These are phyloP conservation scores for Lapara coniferarum DNA, from an alignment of 2,888 invertebrate species.

Conservation along the genomic window DNA sequence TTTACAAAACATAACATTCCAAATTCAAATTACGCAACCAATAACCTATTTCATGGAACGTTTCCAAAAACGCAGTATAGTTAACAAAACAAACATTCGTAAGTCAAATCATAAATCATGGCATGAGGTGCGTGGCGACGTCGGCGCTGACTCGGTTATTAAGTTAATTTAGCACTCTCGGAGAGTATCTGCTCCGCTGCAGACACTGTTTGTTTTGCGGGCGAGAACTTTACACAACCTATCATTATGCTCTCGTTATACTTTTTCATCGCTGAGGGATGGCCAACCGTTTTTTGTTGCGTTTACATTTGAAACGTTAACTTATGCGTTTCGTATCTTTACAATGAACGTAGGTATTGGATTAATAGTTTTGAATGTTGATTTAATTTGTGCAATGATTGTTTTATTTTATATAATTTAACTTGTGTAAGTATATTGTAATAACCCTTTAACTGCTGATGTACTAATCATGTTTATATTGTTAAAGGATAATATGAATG, in stretches of 20 bases:
- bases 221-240: constrained; percentile 81
- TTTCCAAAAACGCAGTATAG: constrained; percentile 37
- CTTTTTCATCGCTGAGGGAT: constrained; percentile 68
- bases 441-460: too few species aligned
- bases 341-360: not conserved
- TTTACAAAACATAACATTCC: not conserved
- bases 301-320: not conserved
- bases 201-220: constrained; percentile 80
- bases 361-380: not conserved
- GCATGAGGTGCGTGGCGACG: constrained; percentile 35
- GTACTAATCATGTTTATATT: too few species aligned
- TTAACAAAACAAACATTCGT: constrained; percentile 36
- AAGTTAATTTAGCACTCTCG: constrained; percentile 75
- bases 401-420: not conserved
- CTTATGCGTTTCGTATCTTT: not conserved
- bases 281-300: constrained; percentile 52
- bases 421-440: not conserved
- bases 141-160: constrained; percentile 54
- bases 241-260: constrained; percentile 79
- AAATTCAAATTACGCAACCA: constrained; percentile 27
- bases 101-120: constrained; percentile 50
- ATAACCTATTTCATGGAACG: constrained; percentile 27
- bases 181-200: constrained; percentile 64
- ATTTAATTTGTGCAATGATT: not conserved
- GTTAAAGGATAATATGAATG: too few species aligned